Percentiles rank a stretch among this genome's conserved stretches.
phyloP scores from a whole-genome alignment of 1,140 invertebrate genomes.

The Piezodorus guildinii region DNA sequence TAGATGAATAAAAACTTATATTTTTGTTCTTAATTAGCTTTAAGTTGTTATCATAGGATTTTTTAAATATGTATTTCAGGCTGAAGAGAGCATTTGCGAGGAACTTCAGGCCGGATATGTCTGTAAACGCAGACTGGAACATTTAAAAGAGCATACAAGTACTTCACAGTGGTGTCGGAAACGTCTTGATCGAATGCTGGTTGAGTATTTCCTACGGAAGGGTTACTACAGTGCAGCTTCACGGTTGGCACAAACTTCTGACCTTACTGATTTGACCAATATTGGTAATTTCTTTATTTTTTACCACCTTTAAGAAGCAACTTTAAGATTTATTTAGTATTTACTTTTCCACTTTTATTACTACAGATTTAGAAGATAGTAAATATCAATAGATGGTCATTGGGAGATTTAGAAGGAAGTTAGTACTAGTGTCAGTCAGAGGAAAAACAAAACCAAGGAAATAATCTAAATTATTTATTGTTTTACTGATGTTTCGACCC shows the following conservation, averaged over 20 bases:
- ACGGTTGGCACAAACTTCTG: constrained; percentile 66
- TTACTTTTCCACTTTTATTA: no score
- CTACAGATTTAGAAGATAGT: no score
- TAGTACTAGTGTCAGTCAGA: no score
- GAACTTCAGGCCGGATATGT: constrained; percentile 77
- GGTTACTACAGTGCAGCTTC: constrained; percentile 91
- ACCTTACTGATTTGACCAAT: constrained; percentile 83
- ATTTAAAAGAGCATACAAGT: constrained; percentile 69
- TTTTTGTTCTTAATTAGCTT: no score
- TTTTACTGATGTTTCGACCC: no score
- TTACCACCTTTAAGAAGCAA: no score
- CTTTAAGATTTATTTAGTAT: no score
- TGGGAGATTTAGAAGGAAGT: no score
- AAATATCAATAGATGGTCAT: no score
- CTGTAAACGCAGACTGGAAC: constrained; percentile 82
- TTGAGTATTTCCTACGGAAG: constrained; percentile 90
- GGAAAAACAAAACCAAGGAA: no score
- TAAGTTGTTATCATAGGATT: neutral
- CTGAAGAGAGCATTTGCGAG: constrained; percentile 81
- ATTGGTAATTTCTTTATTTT: constrained; percentile 47
- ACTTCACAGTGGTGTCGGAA: constrained; percentile 68
- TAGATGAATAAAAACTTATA: no score
- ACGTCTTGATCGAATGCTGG: constrained; percentile 84
- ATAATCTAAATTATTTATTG: no score
- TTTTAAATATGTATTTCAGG: constrained; percentile 34